Percentiles rank a stretch among this genome's conserved stretches.
phyloP scores from a whole-genome alignment of 2,797 vertebrate species.

The Spondyliosoma cantharus region DNA sequence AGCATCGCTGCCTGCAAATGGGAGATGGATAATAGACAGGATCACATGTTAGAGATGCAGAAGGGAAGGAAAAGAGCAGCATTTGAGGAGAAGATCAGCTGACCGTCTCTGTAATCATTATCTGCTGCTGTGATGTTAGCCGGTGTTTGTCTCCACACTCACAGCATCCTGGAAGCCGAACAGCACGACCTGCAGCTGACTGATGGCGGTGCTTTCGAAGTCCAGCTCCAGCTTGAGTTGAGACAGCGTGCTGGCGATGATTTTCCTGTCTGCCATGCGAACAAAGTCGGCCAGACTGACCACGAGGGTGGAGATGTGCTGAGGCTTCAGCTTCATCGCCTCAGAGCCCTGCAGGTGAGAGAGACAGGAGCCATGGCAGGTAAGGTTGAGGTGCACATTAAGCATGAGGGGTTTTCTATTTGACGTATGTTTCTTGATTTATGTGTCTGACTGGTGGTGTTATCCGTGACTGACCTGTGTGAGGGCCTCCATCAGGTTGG shows the following conservation, averaged over 20 bases:
- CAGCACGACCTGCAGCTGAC: conserved; percentile 95
- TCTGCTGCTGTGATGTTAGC: too few species aligned
- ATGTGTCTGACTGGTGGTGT: neutral
- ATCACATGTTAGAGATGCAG: conserved; percentile 20
- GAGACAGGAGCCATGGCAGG: neutral
- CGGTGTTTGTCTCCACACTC: conserved; percentile 74
- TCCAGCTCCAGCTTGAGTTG: conserved; percentile 97
- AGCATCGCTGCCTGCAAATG: conserved; percentile 23
- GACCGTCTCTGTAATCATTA: too few species aligned
- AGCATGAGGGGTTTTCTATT: neutral
- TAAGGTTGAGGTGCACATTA: too few species aligned
- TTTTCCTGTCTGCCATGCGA: conserved; percentile 95
- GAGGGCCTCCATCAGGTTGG: conserved; percentile 93
- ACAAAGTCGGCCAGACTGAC: conserved; percentile 94
- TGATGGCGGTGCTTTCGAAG: conserved; percentile 97
- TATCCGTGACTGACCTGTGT: conserved; percentile 85
- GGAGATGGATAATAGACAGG: conserved; percentile 14
- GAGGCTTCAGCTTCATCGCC: conserved; percentile 90
- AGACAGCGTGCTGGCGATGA: conserved; percentile 93
- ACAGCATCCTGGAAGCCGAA: conserved; percentile 99
- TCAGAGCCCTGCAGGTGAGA: conserved; percentile 87
- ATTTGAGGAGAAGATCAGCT: neutral
- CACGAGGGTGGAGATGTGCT: conserved; percentile 93
- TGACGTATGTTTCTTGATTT: neutral
- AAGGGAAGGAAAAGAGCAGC: conserved; percentile 12